Percentiles rank a stretch among this genome's conserved stretches.
phyloP scores from a whole-genome alignment of 2,888 invertebrate species.

The Ichneumon xanthorius region DNA sequence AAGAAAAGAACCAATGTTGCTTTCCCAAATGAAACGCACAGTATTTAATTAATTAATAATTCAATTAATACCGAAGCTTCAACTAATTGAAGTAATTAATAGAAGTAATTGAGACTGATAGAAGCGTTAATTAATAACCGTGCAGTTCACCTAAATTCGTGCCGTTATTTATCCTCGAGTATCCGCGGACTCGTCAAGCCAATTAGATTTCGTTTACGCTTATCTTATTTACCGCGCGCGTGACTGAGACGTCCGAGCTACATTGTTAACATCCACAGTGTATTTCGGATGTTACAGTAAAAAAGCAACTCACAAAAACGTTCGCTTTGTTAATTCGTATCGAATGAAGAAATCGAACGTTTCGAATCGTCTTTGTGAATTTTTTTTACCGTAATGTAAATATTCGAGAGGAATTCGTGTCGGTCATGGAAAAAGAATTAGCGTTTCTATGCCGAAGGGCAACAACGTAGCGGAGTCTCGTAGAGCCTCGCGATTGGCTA shows the following conservation, averaged over 20 bases:
- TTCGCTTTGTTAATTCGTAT: too few relatives aligned
- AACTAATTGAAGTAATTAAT: background rate
- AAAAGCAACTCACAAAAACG: too few relatives aligned
- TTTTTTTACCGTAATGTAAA: background rate
- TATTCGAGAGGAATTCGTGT: background rate
- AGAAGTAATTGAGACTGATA: background rate
- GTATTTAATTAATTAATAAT: background rate
- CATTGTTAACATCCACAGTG: background rate
- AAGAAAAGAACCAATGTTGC: background rate
- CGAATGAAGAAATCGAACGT: background rate
- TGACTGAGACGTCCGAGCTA: background rate
- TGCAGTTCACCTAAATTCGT: background rate
- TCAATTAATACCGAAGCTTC: background rate
- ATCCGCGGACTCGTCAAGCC: background rate
- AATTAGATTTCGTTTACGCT: background rate
- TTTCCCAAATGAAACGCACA: background rate
- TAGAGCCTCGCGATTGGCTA: slow-evolving; percentile 43
- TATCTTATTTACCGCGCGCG: background rate
- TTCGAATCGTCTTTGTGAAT: background rate
- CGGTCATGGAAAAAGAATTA: background rate
- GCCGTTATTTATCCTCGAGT: background rate
- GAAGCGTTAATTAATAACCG: background rate
- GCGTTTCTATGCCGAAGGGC: slow-evolving; percentile 36
- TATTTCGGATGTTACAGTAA: too few relatives aligned
- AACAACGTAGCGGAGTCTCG: slow-evolving; percentile 33